phyloP scores from a whole-genome alignment of 1,140 invertebrate genomes.

The Penaeus japonicus region DNA sequence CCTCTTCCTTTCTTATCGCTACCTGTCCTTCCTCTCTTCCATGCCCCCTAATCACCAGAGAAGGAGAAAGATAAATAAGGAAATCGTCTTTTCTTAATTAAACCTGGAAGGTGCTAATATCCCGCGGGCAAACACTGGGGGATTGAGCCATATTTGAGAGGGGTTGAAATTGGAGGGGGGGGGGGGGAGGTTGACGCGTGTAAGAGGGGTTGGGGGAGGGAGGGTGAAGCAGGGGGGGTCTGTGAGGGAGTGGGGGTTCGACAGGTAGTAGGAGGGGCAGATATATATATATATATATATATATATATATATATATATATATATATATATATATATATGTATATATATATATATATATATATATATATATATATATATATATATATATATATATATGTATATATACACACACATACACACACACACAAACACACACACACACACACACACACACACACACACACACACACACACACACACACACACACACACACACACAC shows the following conservation, averaged over 20 bases:
- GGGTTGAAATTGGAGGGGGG: neutral
- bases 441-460: no score
- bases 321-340: slow-evolving; percentile 4
- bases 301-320: neutral
- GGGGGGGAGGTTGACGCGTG: neutral
- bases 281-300: neutral
- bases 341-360: slow-evolving; percentile 18
- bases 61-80: neutral
- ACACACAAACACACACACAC: no score
- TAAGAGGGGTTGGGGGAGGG: no score
- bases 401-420: no score
- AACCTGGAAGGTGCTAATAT: no score
- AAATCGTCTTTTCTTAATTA: neutral
- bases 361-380: slow-evolving; percentile 17
- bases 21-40: neutral
- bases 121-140: neutral
- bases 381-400: neutral
- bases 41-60: neutral
- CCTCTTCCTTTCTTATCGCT: neutral
- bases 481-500: no score
- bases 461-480: no score
- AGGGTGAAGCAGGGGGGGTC: neutral
- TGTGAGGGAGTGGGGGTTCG: neutral
- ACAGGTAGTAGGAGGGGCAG: no score
- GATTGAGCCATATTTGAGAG: neutral